Conservation (phyloP, 2,888 invertebrate species). For the Apodemia mormo region DNA sequence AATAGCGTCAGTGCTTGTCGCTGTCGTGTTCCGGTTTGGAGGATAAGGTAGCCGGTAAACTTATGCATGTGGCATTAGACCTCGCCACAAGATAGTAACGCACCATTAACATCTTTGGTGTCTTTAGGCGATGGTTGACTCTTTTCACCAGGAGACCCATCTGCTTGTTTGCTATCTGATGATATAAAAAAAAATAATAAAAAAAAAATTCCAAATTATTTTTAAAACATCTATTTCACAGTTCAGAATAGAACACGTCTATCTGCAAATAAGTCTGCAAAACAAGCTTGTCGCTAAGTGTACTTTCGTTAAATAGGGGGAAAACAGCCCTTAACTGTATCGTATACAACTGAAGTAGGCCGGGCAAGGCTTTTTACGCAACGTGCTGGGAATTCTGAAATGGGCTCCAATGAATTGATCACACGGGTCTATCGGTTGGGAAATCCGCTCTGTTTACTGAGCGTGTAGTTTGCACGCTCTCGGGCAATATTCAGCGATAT, state of each 20-base stretch:
- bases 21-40: too few relatives aligned
- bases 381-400: conserved; percentile 28
- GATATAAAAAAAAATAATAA: too few relatives aligned
- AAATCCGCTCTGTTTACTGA: conserved; percentile 17
- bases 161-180: too few relatives aligned
- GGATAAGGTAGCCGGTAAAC: too few relatives aligned
- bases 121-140: too few relatives aligned
- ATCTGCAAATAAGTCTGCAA: not conserved
- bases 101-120: too few relatives aligned
- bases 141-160: too few relatives aligned
- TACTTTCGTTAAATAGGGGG: conserved; percentile 15
- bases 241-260: not conserved
- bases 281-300: not conserved
- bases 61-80: too few relatives aligned
- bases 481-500: not conserved
- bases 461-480: conserved; percentile 14
- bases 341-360: conserved; percentile 7
- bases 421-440: conserved; percentile 14
- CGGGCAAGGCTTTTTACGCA: conserved; percentile 29
- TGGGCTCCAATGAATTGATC: conserved; percentile 17
- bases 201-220: not conserved
- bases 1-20: too few relatives aligned
- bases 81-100: too few relatives aligned
- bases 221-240: not conserved
- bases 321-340: conserved; percentile 18